Base-by-base conservation (phyloP, 2,888 invertebrate species). In the Ischnus inquisitorius region DNA sequence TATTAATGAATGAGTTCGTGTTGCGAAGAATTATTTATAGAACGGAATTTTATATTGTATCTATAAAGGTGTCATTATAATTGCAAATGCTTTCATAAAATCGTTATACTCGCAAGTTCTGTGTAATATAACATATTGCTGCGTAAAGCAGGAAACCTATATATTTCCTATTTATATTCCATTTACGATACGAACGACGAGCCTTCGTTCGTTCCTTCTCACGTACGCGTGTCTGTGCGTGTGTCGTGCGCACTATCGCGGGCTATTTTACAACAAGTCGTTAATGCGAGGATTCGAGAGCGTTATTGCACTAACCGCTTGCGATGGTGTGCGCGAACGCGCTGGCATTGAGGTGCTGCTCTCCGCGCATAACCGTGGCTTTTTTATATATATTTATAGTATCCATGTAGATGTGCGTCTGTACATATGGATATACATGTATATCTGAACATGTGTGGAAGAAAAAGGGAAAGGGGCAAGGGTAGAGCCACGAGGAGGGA, bases 261-360 rank as follows among this genome's bases (percentile, higher is more conserved):
- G 19, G 22, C 48, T 68, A 69, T 79, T 83, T 79, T 79, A 79
- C 74, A 79, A 68, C 78, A 51, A 79, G 75, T 74, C 83, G 83
- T 77, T 74, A 79, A 79, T 82, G 77, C 82, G 69, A 34, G 77
- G 71, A 77, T 62, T 65, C 64, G 74, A 25, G 74, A 39, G 48
- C 68, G 48, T 62, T 75, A 76, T 81, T 76, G 81, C 75, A 64
- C 75, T 57, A 80, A 62, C 68, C 51, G 51, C n/a, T 28, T 5
- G 75, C 39, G 57, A 41, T 25, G 10, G 71, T 28, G 64, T 39
- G 71, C 19, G 65, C 16, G 54, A 69, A 51, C n/a, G 41, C 22
- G 22, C 10, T 25, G n/a, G 60, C 43, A 16, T 25, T 41, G 43
- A 67, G 41, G 54, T 19, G 54, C 19, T 22, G 22, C 19, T 12